Evolutionary conservation across 2,113 vertebrate genomes (phyloP), one percentile per base, ranked within the genome.

Genomic region (Gasterosteus nipponicus): DNA sequence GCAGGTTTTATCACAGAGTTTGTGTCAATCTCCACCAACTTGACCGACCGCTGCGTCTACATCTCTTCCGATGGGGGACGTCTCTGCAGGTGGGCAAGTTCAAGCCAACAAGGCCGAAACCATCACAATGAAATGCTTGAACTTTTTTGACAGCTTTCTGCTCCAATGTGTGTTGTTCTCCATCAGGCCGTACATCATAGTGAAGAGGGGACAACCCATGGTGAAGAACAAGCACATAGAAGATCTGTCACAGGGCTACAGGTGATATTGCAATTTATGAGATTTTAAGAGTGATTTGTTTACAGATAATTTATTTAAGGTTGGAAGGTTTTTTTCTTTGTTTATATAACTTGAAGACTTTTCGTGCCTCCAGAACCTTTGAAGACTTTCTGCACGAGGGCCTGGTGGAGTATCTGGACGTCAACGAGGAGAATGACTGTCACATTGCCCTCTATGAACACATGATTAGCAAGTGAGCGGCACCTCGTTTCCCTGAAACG

Each of bases 391-490:
- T 99, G 41, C 98, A 99, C 0, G 98, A 99, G 83, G 96, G 98
- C 75, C 93, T 99, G 0, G 98, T 99, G 9, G 98, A 99, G 72
- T 99, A 99, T 90, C 93, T 99, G 81, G 98, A 99, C 81, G 98
- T 99, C 42, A 99, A 99, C 59, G 98, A 99, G 92, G 98, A 99
- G 94, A 99, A 99, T 65, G 98, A 99, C 67, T 99, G 98, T 90
- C 96, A 95, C 81, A 96, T 99, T 38, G 96, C 98, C 14, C 93
- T 99, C 0, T 99, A 99, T 86, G 98, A 99, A 75, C 94, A 96
- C 79, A 97, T 96, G 89, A 97, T 99, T 74, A 91, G 77, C 80
- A 98, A 96, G 98, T 99, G 86, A 95, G 98, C 68, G 3, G 1
- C 42, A 8, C 2, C 0, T 2, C 16, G n/a, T 70, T 47, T 9